phyloP scores from a whole-genome alignment of 2,797 vertebrate species.

The Triplophysa yarkandensis region DNA sequence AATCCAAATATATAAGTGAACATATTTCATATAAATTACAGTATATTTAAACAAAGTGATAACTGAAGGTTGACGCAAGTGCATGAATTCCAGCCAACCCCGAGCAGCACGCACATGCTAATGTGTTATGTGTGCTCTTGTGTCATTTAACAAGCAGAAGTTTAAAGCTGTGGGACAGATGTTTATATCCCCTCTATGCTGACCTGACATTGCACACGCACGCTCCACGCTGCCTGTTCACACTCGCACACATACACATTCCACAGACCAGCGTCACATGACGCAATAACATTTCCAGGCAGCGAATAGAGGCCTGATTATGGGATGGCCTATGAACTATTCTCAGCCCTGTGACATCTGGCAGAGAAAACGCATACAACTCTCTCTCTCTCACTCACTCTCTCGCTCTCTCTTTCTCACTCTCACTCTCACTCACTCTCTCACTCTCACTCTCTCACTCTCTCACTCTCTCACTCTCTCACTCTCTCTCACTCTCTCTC shows the following conservation, averaged over 20 bases:
- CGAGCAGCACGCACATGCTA: neutral
- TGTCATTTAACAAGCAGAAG: constrained; percentile 37
- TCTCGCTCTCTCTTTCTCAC: constrained; percentile 41
- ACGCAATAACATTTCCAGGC: constrained; percentile 5
- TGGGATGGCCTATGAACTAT: constrained; percentile 28
- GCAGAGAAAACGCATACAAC: constrained; percentile 42
- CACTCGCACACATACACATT: constrained; percentile 7
- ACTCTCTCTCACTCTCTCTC: neutral
- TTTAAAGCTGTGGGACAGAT: constrained; percentile 63
- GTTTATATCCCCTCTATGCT: constrained; percentile 60
- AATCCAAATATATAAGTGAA: neutral
- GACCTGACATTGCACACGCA: constrained; percentile 26
- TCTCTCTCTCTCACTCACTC: neutral
- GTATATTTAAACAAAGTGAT: neutral
- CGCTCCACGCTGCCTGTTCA: constrained; percentile 20
- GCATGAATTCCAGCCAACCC: neutral
- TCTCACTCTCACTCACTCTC: constrained; percentile 27
- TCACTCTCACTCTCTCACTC: constrained; percentile 9
- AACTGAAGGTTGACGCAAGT: neutral
- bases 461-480: neutral
- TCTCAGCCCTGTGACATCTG: constrained; percentile 57
- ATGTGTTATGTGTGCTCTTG: constrained; percentile 6
- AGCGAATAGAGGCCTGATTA: constrained; percentile 43
- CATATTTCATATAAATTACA: neutral
- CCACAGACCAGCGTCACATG: constrained; percentile 6